Percentiles rank a stretch among this genome's conserved stretches.
Conservation (phyloP, 2,888 invertebrate species). For the Phyllotreta striolata region DNA sequence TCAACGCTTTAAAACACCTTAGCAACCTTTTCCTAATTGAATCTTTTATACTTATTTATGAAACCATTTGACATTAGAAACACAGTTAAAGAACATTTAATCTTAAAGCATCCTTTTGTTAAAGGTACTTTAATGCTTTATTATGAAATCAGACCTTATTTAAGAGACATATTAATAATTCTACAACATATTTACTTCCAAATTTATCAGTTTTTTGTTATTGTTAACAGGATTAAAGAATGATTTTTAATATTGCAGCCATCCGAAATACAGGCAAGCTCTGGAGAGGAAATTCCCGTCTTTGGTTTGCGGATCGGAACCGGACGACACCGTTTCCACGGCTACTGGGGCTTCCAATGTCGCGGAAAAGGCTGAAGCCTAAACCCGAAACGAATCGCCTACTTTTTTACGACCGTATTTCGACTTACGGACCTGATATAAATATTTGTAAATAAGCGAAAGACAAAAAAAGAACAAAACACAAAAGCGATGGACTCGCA, state of each 20-base stretch:
- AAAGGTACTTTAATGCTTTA: too few relatives aligned
- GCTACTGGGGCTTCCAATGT: conserved; percentile 74
- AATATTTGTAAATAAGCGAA: conserved; percentile 38
- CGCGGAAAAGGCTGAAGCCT: conserved; percentile 62
- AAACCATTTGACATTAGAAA: too few relatives aligned
- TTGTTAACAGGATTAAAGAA: too few relatives aligned
- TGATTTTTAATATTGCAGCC: conserved; percentile 65
- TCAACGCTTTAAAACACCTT: too few relatives aligned
- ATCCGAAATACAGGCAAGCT: conserved; percentile 81
- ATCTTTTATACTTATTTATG: too few relatives aligned
- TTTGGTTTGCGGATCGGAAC: conserved; percentile 69
- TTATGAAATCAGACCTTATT: too few relatives aligned
- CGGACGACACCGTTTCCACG: conserved; percentile 71
- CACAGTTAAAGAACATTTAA: too few relatives aligned
- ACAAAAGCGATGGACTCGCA: conserved; percentile 38
- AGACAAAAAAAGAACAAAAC: conserved; percentile 22
- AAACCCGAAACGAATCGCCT: conserved; percentile 9
- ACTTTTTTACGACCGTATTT: conserved; percentile 29
- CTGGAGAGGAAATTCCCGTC: conserved; percentile 81
- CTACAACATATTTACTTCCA: too few relatives aligned
- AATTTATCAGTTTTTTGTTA: too few relatives aligned
- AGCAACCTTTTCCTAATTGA: too few relatives aligned
- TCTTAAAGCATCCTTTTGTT: too few relatives aligned
- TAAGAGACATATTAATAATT: too few relatives aligned
- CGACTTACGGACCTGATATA: conserved; percentile 37